These are phyloP conservation scores for Protophormia terraenovae DNA, from an alignment of 2,888 invertebrate species.

Conservation along the genomic window DNA sequence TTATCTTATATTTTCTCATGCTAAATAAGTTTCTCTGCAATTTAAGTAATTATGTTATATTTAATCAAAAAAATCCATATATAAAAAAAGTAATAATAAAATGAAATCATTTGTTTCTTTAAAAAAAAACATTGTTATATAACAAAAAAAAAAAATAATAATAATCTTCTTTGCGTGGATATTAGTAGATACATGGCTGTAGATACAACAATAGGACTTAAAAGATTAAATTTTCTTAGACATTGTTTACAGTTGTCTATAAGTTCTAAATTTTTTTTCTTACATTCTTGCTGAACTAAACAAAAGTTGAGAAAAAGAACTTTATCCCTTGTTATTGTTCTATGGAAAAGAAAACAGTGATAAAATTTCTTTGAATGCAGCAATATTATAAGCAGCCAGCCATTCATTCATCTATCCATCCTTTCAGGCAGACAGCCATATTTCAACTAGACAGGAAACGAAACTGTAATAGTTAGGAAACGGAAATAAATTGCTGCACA, in stretches of 20 bases:
- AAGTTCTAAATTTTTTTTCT: not conserved
- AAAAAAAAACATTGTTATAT: not conserved
- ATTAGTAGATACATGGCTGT: not conserved
- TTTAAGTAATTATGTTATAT: constrained; percentile 18
- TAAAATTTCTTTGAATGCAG: not conserved
- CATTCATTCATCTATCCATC: not conserved
- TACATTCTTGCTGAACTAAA: not conserved
- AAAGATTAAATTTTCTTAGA: constrained; percentile 40
- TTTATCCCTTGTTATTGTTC: not conserved
- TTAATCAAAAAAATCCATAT: not conserved
- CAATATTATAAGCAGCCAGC: not conserved
- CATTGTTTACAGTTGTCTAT: constrained; percentile 3
- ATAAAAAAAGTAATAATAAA: not conserved
- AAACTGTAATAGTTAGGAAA: constrained; percentile 9
- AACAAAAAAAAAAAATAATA: not conserved
- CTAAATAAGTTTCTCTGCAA: not conserved
- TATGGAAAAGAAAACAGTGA: not conserved
- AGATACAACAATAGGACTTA: constrained; percentile 20
- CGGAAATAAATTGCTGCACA: constrained; percentile 12
- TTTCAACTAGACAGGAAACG: constrained; percentile 37
- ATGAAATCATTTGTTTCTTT: not conserved
- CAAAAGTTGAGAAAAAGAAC: not conserved
- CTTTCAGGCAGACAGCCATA: not conserved
- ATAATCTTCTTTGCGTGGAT: constrained; percentile 13
- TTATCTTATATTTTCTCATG: not conserved